phyloP scores from a whole-genome alignment of 2,888 invertebrate genomes.

The Papilio demoleus region DNA sequence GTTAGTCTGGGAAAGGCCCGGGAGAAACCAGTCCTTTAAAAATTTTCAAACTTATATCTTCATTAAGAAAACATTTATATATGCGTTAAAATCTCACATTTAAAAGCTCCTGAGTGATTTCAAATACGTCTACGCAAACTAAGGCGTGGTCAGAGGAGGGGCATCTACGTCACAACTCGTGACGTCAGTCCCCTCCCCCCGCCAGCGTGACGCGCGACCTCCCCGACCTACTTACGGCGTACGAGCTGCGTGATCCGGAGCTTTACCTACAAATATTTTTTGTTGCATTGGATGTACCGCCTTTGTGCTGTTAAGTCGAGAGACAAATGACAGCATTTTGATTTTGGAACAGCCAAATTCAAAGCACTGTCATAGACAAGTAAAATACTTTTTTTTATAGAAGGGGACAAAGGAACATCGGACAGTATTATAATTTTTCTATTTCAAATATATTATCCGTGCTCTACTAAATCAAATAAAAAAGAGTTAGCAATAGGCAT shows the following conservation, averaged over 20 bases:
- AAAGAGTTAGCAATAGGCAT: no score
- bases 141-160: constrained; percentile 66
- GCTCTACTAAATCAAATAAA: no score
- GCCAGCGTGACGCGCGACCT: constrained; percentile 44
- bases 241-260: constrained; percentile 50
- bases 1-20: no score
- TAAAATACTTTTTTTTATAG: background rate
- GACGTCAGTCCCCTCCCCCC: constrained; percentile 57
- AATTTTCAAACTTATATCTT: no score
- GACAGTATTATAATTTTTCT: no score
- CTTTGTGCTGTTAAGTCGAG: constrained; percentile 18
- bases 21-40: no score
- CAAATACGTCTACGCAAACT: constrained; percentile 34
- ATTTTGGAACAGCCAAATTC: constrained; percentile 24
- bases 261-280: constrained; percentile 42
- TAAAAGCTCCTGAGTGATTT: constrained; percentile 12
- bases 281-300: constrained; percentile 17
- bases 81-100: constrained; percentile 8
- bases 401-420: no score
- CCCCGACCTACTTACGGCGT: constrained; percentile 59
- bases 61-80: no score
- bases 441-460: no score
- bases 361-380: background rate
- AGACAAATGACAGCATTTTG: constrained; percentile 17
- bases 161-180: constrained; percentile 67